Evolutionary conservation across 2,113 vertebrate genomes (phyloP).

Genomic region (Sturnus vulgaris): DNA sequence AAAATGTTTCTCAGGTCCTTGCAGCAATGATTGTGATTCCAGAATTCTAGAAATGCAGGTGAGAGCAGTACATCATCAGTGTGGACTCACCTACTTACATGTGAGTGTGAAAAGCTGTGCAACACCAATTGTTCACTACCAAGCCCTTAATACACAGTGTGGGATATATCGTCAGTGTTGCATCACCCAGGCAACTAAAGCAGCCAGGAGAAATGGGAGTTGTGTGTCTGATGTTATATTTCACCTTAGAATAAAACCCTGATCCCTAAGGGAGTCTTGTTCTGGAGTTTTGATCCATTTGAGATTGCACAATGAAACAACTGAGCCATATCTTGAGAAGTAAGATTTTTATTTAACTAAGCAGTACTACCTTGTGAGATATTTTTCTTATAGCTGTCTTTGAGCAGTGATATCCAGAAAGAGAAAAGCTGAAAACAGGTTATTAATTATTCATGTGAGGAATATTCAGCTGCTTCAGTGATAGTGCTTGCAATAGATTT

Average conservation of each 20-base stretch:
- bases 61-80: background rate
- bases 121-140: background rate
- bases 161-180: background rate
- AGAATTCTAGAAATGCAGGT: background rate
- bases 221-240: background rate
- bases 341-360: slow-evolving; percentile 55
- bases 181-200: background rate
- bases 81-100: background rate
- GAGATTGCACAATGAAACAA: slow-evolving; percentile 16
- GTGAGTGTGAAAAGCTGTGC: background rate
- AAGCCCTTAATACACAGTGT: accelerated
- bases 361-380: slow-evolving; percentile 21
- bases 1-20: background rate
- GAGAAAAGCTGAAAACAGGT: background rate
- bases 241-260: background rate
- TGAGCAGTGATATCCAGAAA: slow-evolving; percentile 8
- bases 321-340: slow-evolving; percentile 16
- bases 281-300: background rate
- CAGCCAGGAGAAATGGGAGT: background rate
- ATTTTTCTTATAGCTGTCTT: slow-evolving; percentile 43
- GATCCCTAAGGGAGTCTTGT: background rate
- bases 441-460: background rate
- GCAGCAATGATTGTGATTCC: background rate
- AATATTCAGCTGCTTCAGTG: background rate
- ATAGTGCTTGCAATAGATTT: background rate